A percentile compares a stretch with the other conserved stretches of the same genome.
These are phyloP conservation scores for Stichodactyla mertensii DNA, from an alignment of 64 coral and sea anemone genomes.

Conservation along the genomic window DNA sequence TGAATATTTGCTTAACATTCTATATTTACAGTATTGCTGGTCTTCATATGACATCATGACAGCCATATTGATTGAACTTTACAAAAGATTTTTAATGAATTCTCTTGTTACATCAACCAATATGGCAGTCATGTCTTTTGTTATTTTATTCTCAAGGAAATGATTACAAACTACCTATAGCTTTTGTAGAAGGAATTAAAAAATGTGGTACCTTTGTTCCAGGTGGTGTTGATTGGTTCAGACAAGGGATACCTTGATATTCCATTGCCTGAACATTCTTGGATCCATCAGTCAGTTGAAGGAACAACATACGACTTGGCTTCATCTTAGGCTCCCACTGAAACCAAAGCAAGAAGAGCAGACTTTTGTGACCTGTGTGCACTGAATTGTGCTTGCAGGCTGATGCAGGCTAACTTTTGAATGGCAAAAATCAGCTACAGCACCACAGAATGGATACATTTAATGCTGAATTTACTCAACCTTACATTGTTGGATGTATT, in stretches of 20 bases:
- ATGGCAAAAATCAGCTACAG: not conserved
- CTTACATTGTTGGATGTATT: slow-evolving; percentile 54
- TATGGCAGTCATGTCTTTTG: too few relatives aligned
- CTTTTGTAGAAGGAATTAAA: not conserved
- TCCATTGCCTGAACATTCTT: slow-evolving; percentile 82
- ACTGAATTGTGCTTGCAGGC: too few relatives aligned
- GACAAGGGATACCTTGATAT: slow-evolving; percentile 55
- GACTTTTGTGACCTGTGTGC: too few relatives aligned
- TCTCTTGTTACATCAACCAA: too few relatives aligned
- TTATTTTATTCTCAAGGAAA: too few relatives aligned
- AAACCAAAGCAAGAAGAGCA: not conserved
- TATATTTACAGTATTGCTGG: too few relatives aligned
- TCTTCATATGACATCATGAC: too few relatives aligned
- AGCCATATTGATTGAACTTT: too few relatives aligned
- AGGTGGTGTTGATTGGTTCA: slow-evolving; percentile 55
- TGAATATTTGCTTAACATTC: too few relatives aligned
- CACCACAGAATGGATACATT: not conserved
- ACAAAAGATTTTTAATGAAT: too few relatives aligned
- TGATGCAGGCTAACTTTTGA: not conserved
- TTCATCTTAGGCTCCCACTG: slow-evolving; percentile 62
- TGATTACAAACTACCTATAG: not conserved
- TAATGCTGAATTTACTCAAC: not conserved
- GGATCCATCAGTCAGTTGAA: slow-evolving; percentile 77
- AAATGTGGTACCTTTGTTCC: slow-evolving; percentile 69
- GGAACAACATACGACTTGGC: slow-evolving; percentile 69